These are phyloP conservation scores for Phaedon cochleariae DNA, from an alignment of 2,888 invertebrate species.

Conservation along the genomic window DNA sequence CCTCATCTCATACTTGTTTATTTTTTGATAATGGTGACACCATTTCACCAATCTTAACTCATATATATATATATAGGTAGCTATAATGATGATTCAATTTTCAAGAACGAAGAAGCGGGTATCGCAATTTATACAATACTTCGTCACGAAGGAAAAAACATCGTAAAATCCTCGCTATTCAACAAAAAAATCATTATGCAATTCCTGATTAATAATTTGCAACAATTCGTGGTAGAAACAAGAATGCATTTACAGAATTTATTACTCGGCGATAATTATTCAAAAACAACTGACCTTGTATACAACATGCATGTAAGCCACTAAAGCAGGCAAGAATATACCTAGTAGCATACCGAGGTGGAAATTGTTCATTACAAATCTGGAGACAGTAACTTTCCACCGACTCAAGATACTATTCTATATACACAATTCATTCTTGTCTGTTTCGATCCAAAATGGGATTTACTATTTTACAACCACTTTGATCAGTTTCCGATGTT, in stretches of 20 bases:
- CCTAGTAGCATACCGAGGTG: too few species aligned
- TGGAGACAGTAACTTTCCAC: too few species aligned
- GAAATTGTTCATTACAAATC: too few species aligned
- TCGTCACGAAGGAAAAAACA: slow-evolving; percentile 21
- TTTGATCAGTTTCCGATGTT: too few species aligned
- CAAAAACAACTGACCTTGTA: slow-evolving; percentile 25
- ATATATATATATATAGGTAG: too few species aligned
- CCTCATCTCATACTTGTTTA: neutral
- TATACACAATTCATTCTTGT: too few species aligned
- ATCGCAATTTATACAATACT: slow-evolving; percentile 17
- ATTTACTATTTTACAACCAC: too few species aligned
- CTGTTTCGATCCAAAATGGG: too few species aligned
- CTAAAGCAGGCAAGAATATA: neutral
- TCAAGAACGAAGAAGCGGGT: neutral
- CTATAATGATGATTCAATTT: neutral
- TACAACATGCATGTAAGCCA: slow-evolving; percentile 9
- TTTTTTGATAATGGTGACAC: neutral
- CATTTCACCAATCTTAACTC: neutral
- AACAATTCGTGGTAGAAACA: slow-evolving; percentile 30
- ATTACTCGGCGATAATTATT: slow-evolving; percentile 28
- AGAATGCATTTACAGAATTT: slow-evolving; percentile 19
- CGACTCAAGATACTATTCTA: too few species aligned
- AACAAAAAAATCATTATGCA: slow-evolving; percentile 28
- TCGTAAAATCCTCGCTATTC: slow-evolving; percentile 22
- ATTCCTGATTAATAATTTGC: slow-evolving; percentile 27